A percentile compares a stretch with the other conserved stretches of the same genome.
These are phyloP conservation scores for Sphaerodactylus townsendi DNA, from an alignment of 2,113 vertebrate species.

Conservation along the genomic window DNA sequence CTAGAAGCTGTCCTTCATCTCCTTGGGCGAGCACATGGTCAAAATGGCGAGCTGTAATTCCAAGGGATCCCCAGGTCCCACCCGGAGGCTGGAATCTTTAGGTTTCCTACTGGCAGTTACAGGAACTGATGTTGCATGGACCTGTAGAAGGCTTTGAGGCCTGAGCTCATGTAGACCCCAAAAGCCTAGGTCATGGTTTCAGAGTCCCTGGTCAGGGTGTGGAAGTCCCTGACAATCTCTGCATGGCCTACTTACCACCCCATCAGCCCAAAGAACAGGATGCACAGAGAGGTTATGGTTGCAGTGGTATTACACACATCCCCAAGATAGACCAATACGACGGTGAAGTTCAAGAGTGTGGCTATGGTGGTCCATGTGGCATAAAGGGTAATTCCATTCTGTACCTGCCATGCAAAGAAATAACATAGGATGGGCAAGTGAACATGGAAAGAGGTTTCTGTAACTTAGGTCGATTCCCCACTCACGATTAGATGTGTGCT, in stretches of 20 bases:
- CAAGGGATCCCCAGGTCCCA: too few relatives aligned
- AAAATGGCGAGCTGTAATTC: too few relatives aligned
- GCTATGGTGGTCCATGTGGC: constrained; percentile 81
- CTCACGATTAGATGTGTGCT: too few relatives aligned
- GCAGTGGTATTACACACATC: constrained; percentile 63
- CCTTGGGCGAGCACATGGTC: too few relatives aligned
- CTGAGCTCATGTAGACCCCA: background rate
- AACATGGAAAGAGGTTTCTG: background rate
- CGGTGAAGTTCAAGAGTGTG: constrained; percentile 77
- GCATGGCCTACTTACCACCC: constrained; percentile 72
- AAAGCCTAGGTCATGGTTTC: background rate
- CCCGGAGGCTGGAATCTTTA: background rate
- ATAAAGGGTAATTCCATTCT: constrained; percentile 82
- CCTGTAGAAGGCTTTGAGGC: background rate
- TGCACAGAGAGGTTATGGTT: constrained; percentile 74
- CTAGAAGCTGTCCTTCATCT: too few relatives aligned
- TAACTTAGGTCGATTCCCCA: too few relatives aligned
- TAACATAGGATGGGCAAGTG: background rate
- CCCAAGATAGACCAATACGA: constrained; percentile 77
- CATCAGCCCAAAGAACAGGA: constrained; percentile 73
- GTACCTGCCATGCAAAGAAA: constrained; percentile 67
- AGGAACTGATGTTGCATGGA: background rate
- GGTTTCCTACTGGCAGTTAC: background rate
- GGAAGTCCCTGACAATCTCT: background rate
- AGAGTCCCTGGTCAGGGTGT: background rate